These are phyloP conservation scores for Temnothorax unifasciatus DNA, from an alignment of 2,888 invertebrate species.

Conservation along the genomic window DNA sequence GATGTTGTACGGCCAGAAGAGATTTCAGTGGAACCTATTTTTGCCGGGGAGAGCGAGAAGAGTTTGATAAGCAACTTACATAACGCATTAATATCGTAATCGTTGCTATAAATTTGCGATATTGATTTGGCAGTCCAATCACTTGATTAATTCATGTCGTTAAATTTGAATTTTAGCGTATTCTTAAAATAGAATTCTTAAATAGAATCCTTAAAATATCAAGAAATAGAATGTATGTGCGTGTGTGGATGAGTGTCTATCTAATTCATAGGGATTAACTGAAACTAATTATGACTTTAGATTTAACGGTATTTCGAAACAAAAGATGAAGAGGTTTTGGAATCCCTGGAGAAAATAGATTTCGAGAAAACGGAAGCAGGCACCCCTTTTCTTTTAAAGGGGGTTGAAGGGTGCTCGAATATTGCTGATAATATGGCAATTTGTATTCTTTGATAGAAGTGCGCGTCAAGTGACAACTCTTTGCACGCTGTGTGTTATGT, in stretches of 20 bases:
- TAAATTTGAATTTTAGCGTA: background rate
- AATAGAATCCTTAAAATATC: background rate
- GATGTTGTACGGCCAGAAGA: constrained; percentile 56
- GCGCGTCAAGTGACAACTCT: constrained; percentile 34
- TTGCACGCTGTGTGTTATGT: background rate
- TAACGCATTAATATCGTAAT: constrained; percentile 4
- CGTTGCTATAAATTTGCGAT: background rate
- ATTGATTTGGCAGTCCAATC: background rate
- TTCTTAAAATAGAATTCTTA: background rate
- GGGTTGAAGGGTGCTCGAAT: background rate
- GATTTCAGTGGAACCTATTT: constrained; percentile 46
- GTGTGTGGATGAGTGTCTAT: background rate
- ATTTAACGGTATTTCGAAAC: background rate
- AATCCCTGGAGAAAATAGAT: constrained; percentile 20
- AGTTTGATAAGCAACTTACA: constrained; percentile 23
- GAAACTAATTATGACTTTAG: background rate
- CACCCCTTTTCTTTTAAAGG: background rate
- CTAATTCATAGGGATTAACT: background rate
- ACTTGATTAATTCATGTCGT: background rate
- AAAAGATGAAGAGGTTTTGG: background rate
- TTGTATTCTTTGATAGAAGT: constrained; percentile 54
- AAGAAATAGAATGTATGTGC: background rate
- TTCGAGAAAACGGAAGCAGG: background rate
- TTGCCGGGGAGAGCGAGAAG: constrained; percentile 1
- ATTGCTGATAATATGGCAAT: constrained; percentile 44